Percentiles rank a stretch among this genome's conserved stretches.
Conservation (phyloP, 2,888 invertebrate species). For the Leuctra nigra region DNA sequence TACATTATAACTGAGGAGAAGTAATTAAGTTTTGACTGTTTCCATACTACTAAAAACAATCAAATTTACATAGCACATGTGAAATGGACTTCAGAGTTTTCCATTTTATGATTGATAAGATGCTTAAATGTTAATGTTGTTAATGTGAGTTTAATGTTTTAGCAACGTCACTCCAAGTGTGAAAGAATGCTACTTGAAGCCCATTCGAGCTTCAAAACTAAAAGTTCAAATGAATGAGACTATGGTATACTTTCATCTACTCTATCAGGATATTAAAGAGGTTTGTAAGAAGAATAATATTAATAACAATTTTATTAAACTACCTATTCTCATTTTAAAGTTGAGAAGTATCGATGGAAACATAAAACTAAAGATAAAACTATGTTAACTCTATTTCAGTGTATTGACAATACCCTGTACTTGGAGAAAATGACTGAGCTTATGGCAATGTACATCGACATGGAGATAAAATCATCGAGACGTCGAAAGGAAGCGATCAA, state of each 20-base stretch:
- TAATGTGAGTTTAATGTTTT: conserved; percentile 34
- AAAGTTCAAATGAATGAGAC: conserved; percentile 40
- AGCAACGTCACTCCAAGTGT: conserved; percentile 39
- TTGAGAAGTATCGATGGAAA: too few relatives aligned
- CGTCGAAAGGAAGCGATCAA: conserved; percentile 29
- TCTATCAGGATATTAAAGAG: conserved; percentile 39
- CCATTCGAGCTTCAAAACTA: conserved; percentile 39
- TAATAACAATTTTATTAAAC: conserved; percentile 15
- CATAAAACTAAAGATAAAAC: too few relatives aligned
- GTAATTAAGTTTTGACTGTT: too few relatives aligned
- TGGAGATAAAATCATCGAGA: conserved; percentile 41
- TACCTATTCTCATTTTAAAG: too few relatives aligned
- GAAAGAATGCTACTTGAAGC: conserved; percentile 39
- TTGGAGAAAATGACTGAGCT: conserved; percentile 42
- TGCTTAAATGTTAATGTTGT: too few relatives aligned
- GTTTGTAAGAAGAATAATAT: conserved; percentile 35
- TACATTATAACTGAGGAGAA: too few relatives aligned
- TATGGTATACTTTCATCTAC: conserved; percentile 40
- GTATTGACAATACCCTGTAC: conserved; percentile 37
- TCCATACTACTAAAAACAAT: too few relatives aligned
- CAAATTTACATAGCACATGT: too few relatives aligned
- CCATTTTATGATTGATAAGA: too few relatives aligned
- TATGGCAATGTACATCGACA: conserved; percentile 41
- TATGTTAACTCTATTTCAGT: conserved; percentile 33
- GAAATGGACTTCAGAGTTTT: too few relatives aligned